These are phyloP conservation scores for Aphis craccivora DNA, from an alignment of 1,140 invertebrate genomes.

Conservation along the genomic window DNA sequence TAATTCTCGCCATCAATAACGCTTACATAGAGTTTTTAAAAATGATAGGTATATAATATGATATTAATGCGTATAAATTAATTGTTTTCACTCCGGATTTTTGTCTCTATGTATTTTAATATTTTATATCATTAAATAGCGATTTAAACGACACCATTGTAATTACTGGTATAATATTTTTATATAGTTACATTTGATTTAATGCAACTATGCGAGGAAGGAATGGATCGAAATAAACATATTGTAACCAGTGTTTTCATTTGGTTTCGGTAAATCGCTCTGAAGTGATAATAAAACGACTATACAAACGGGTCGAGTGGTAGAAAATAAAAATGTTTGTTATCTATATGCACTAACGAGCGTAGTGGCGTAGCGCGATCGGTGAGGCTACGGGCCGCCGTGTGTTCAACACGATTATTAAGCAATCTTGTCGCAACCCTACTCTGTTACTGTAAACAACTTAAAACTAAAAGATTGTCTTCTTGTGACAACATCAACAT, in stretches of 20 bases:
- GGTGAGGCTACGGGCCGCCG: not conserved
- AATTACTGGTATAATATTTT: not conserved
- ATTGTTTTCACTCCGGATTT: not conserved
- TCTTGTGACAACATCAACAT: not conserved
- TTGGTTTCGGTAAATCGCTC: not conserved
- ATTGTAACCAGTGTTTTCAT: not conserved
- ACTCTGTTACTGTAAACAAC: not conserved
- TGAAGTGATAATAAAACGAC: not conserved
- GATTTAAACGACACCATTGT: not conserved
- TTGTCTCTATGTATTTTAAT: not conserved
- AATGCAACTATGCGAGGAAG: not conserved
- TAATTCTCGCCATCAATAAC: not conserved
- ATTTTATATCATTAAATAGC: not conserved
- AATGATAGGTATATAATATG: not conserved
- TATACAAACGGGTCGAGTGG: not conserved
- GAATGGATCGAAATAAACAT: not conserved
- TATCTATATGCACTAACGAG: not conserved
- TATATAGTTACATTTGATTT: not conserved
- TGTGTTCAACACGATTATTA: not conserved
- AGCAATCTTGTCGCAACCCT: constrained; percentile 2
- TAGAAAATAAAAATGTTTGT: not conserved
- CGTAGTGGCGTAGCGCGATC: not conserved
- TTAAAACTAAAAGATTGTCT: not conserved
- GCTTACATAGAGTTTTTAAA: not conserved
- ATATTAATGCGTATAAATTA: no score